phyloP scores from a whole-genome alignment of 2,113 vertebrate genomes.

The Prietella phreatophila region DNA sequence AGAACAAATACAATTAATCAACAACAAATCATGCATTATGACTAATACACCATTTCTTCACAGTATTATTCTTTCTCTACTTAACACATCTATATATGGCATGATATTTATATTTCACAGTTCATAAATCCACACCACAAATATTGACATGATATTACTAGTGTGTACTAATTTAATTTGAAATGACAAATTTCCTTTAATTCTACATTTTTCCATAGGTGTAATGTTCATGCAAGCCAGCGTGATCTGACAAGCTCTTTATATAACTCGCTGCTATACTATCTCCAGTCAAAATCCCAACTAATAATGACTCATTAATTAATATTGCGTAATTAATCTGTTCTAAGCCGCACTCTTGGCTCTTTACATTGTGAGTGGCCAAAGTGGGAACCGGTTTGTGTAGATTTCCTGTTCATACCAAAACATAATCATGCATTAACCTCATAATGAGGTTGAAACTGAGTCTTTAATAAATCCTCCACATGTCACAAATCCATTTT shows the following conservation, averaged over 20 bases:
- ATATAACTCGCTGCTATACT: not conserved
- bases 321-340: conserved; percentile 23
- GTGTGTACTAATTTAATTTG: not conserved
- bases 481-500: conserved; percentile 36
- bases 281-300: conserved; percentile 8
- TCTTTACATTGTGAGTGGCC: conserved; percentile 3
- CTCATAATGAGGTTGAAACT: conserved; percentile 34
- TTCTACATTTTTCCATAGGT: not conserved
- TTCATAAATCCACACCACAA: not conserved
- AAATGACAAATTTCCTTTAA: not conserved
- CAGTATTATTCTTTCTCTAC: not conserved
- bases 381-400: conserved; percentile 18
- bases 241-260: not conserved
- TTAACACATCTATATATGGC: not conserved
- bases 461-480: conserved; percentile 26
- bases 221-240: not conserved
- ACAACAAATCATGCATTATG: not conserved
- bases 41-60: not conserved
- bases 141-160: not conserved
- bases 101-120: not conserved
- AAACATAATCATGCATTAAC: conserved; percentile 43
- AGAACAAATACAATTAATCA: not conserved
- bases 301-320: conserved; percentile 21
- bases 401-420: conserved; percentile 20
- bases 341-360: not conserved